Evolutionary conservation across 2,888 invertebrate genomes (phyloP), one percentile per base, ranked within the genome.

Genomic region (Eristalinus aeneus): DNA sequence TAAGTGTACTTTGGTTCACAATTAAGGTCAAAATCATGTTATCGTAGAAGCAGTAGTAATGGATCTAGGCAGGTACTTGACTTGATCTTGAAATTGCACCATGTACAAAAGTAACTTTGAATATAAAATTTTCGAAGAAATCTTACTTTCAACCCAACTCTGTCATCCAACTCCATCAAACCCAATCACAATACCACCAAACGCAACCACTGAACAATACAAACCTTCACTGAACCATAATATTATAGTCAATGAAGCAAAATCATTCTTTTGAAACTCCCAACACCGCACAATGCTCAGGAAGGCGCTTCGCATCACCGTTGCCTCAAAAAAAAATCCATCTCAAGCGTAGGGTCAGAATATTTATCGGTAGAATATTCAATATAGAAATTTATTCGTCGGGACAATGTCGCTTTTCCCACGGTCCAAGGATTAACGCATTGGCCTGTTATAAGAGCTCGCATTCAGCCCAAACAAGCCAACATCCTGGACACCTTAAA

Each of bases 321-420:
- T 3, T n/a, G n/a, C n/a, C 46, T 6, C 46, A 46, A 46, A 16
- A 16, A 46, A 16, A 16, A 46, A 5, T 9, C 16, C 16, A 46
- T 46, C 46, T 46, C 16, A n/a, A 16, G 8, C 46, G 16, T 8
- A 46, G 6, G 46, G 46, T 16, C 46, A n/a, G 16, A 46, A 46
- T 46, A 46, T 46, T 46, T 46, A 46, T 46, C 46, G 16, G 16
- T n/a, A 46, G 46, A 68, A n/a, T 11, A 6, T 34, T 68, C 23
- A 56, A 68, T 10, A 74, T 74, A 27, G 46, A 46, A 46, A 74
- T 31, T 23, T 23, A 3, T 60, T 34, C 23, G 31, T 27, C 34
- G 36, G 36, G 68, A n/a, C 46, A 72, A 72, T 80, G 74, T 71
- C 60, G 60, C 23, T 78, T 82, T 86, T 86, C 86, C 86, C 86